Base-by-base conservation (phyloP, 2,113 vertebrate genomes). In the Shinisaurus crocodilurus region DNA sequence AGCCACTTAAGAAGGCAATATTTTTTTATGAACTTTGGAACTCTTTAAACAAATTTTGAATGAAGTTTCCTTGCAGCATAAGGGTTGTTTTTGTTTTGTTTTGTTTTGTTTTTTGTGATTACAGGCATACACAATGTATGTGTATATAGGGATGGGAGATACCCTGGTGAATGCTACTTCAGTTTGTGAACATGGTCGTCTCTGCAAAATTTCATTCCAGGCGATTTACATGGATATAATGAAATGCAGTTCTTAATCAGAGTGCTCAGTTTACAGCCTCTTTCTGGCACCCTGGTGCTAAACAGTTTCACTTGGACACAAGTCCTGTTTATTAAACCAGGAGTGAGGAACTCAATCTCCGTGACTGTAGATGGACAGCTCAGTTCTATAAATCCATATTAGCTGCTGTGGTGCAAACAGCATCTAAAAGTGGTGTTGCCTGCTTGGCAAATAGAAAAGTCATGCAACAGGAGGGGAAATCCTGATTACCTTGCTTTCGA, bases 11-110 rank as follows among this genome's bases (percentile, higher is more conserved):
- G 88, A 93, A 89, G 50, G 88, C 16, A 29, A 18, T 81, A 18
- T 81, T 5, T 83, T 91, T 93, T 92, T 92, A 4, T 90, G 91
- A 90, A 90, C 45, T 45, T 89, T 25, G 18, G 40, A 45, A 85
- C 12, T 92, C 90, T 92, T 18, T 87, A 93, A 89, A 88, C 88
- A 85, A 23, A 32, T 70, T 54, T 6, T 67, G 48, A 81, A 54
- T 13, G 70, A 70, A 27, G 88, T 90, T 45, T 90, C 2, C 25
- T 88, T 90, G 67, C 91, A 77, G 34, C 88, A 88, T 85, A 76
- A 86, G 54, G 54, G 13, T 54, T 54, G 54, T 54, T 54, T 6
- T 54, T 54, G n/a, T n/a, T n/a, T n/a, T n/a, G n/a, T n/a, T n/a
- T n/a, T n/a, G n/a, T n/a, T n/a, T n/a, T n/a, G n/a, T n/a, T n/a